A percentile compares a stretch with the other conserved stretches of the same genome.
Conservation (phyloP, 1,140 invertebrate genomes). For the Pristionchus pacificus region DNA sequence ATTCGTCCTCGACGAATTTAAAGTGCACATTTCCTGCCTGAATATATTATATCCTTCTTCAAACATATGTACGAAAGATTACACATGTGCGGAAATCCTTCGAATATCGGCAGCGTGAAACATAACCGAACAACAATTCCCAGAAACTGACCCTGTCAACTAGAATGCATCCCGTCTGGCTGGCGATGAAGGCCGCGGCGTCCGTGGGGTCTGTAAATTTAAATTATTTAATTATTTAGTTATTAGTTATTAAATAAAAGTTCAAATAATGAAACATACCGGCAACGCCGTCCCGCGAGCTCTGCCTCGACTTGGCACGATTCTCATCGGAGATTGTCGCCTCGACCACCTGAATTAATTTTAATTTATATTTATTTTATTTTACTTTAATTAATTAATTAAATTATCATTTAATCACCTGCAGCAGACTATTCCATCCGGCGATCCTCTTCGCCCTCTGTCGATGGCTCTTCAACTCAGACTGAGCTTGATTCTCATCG, state of each 20-base stretch:
- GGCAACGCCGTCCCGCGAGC: background rate
- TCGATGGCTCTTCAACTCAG: background rate
- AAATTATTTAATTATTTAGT: background rate
- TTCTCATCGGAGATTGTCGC: background rate
- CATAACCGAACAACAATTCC: background rate
- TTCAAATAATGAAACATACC: background rate
- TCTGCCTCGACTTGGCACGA: background rate
- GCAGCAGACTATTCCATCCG: background rate
- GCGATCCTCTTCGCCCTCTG: background rate
- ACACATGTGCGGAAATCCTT: no score
- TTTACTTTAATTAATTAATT: background rate
- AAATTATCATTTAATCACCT: background rate
- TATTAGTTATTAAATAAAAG: background rate
- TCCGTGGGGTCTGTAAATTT: no score
- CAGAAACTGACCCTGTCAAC: background rate
- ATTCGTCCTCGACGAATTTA: background rate
- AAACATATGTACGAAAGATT: no score
- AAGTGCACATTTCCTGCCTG: background rate
- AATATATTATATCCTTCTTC: no score
- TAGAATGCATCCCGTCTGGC: background rate
- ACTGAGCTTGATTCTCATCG: constrained; percentile 19
- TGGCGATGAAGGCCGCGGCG: background rate
- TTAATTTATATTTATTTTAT: background rate
- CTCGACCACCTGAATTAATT: background rate
- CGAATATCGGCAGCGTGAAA: background rate